These are phyloP conservation scores for Stomorhina lunata DNA, from an alignment of 2,888 invertebrate genomes.

Conservation along the genomic window DNA sequence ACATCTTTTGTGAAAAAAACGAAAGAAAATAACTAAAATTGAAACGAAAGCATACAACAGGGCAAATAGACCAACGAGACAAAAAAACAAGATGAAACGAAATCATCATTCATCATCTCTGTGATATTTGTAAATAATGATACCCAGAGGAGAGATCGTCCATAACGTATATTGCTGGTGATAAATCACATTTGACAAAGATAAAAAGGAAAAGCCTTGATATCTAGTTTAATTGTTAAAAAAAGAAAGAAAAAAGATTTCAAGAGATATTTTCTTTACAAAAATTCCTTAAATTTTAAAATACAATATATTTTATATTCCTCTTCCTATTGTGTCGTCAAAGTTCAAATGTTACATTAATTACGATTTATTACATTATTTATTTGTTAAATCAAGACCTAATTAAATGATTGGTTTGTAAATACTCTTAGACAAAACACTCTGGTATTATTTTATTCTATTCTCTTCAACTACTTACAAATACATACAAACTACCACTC, in stretches of 20 bases:
- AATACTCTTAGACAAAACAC: background rate
- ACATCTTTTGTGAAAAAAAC: background rate
- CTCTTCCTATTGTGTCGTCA: background rate
- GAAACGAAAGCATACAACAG: background rate
- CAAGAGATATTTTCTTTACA: background rate
- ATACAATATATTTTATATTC: background rate
- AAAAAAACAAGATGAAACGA: constrained; percentile 11
- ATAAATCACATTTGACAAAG: constrained; percentile 58
- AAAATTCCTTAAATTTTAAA: background rate
- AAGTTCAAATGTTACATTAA: background rate
- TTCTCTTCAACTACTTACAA: background rate
- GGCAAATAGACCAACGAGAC: too few species aligned
- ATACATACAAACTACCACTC: background rate
- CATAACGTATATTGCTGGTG: constrained; percentile 46
- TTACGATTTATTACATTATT: constrained; percentile 19
- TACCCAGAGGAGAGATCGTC: constrained; percentile 46
- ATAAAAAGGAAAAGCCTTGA: background rate
- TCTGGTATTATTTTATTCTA: too few species aligned
- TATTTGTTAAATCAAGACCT: constrained; percentile 8
- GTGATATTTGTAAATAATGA: constrained; percentile 60
- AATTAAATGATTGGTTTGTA: constrained; percentile 24
- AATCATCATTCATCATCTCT: constrained; percentile 49
- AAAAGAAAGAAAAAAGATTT: background rate
- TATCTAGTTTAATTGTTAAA: background rate
- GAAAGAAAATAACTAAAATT: background rate